Percentiles rank a stretch among this genome's conserved stretches.
These are phyloP conservation scores for Gobio gobio DNA, from an alignment of 2,113 vertebrate genomes.

Conservation along the genomic window DNA sequence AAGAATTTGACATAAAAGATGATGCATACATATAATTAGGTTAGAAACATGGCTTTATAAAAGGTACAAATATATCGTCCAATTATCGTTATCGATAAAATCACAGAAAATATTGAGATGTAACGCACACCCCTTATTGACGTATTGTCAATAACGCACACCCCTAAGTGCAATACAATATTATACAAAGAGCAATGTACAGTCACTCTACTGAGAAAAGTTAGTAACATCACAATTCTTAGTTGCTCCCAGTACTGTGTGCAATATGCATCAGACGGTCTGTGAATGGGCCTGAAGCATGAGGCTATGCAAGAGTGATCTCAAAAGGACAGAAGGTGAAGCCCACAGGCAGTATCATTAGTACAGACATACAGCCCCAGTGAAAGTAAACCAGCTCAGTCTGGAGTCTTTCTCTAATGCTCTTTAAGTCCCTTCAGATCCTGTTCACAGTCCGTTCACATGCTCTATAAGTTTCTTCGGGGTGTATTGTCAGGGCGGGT, in stretches of 20 bases:
- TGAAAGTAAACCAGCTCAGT: constrained; percentile 36
- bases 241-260: neutral
- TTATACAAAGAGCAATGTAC: neutral
- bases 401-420: constrained; percentile 28
- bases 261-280: neutral
- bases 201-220: neutral
- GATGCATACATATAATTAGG: too few relatives aligned
- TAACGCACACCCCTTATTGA: too few relatives aligned
- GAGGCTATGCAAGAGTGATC: neutral
- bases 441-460: constrained; percentile 5
- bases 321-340: constrained; percentile 8
- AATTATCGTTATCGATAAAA: too few relatives aligned
- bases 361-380: constrained; percentile 10
- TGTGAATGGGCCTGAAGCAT: neutral
- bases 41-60: too few relatives aligned
- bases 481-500: constrained; percentile 22
- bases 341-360: constrained; percentile 12
- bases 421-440: constrained; percentile 16
- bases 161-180: neutral
- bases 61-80: too few relatives aligned
- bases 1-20: too few relatives aligned
- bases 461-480: constrained; percentile 2
- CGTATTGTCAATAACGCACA: too few relatives aligned
- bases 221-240: neutral
- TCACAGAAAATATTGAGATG: too few relatives aligned